Conservation (phyloP, 2,888 invertebrate genomes). For the Colletes collaris region DNA sequence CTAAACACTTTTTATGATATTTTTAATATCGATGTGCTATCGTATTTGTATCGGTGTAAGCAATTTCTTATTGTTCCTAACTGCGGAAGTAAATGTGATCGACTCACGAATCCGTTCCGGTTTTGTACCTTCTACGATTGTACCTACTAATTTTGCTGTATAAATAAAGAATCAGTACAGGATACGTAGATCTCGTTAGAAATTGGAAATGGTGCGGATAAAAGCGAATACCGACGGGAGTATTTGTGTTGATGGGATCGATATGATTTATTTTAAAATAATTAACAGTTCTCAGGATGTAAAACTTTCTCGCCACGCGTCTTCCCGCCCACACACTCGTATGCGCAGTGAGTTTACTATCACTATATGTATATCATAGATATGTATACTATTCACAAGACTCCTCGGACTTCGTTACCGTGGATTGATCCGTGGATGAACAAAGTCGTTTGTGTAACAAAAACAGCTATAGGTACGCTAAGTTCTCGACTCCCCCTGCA, state of each 20-base stretch:
- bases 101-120: constrained; percentile 47
- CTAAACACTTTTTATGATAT: constrained; percentile 13
- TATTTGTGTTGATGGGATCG: constrained; percentile 38
- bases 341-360: constrained; percentile 57
- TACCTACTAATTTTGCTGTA: constrained; percentile 48
- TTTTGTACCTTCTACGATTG: constrained; percentile 60
- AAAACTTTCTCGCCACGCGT: constrained; percentile 56
- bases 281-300: constrained; percentile 76
- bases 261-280: constrained; percentile 78
- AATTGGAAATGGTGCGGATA: neutral
- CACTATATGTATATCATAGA: constrained; percentile 70
- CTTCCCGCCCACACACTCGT: constrained; percentile 38
- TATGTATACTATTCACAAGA: constrained; percentile 82
- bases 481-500: constrained; percentile 72
- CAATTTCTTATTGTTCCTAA: constrained; percentile 51
- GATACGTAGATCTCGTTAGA: constrained; percentile 4
- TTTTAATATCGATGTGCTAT: constrained; percentile 19
- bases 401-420: constrained; percentile 44
- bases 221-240: neutral
- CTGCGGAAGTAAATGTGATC: constrained; percentile 51
- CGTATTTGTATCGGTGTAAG: constrained; percentile 16
- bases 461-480: constrained; percentile 72
- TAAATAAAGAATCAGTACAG: constrained; percentile 38
- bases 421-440: constrained; percentile 70
- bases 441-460: constrained; percentile 80